phyloP scores from a whole-genome alignment of 2,888 invertebrate genomes.

The Dryadula phaetusa region DNA sequence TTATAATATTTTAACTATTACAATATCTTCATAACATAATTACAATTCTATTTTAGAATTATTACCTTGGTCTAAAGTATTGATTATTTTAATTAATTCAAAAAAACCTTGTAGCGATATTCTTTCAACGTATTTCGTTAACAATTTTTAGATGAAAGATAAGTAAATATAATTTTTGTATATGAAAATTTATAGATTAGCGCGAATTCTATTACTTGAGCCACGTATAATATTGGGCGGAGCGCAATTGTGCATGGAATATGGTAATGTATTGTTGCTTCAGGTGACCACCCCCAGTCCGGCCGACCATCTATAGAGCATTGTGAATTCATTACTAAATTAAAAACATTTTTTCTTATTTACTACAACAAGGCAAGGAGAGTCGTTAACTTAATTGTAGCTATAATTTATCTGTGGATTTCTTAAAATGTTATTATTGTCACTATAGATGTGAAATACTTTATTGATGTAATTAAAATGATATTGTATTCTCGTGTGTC shows the following conservation, averaged over 20 bases:
- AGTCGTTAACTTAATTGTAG: constrained; percentile 22
- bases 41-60: background rate
- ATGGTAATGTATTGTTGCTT: constrained; percentile 66
- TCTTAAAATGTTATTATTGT: constrained; percentile 24
- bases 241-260: constrained; percentile 64
- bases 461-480: constrained; percentile 22
- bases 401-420: constrained; percentile 12
- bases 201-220: constrained; percentile 33
- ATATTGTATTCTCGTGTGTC: constrained; percentile 14
- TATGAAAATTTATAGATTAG: background rate
- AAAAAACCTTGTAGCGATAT: background rate
- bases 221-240: constrained; percentile 37
- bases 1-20: background rate
- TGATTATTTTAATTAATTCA: background rate
- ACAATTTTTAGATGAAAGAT: background rate
- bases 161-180: background rate
- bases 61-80: background rate
- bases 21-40: background rate
- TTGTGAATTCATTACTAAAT: constrained; percentile 35
- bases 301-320: constrained; percentile 26
- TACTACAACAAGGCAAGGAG: constrained; percentile 3
- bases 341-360: constrained; percentile 29
- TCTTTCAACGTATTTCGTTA: background rate
- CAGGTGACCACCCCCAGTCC: constrained; percentile 66
- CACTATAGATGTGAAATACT: constrained; percentile 14